Evolutionary conservation across 1,140 invertebrate species (phyloP).

Genomic region (Hylaeus anthracinus): DNA sequence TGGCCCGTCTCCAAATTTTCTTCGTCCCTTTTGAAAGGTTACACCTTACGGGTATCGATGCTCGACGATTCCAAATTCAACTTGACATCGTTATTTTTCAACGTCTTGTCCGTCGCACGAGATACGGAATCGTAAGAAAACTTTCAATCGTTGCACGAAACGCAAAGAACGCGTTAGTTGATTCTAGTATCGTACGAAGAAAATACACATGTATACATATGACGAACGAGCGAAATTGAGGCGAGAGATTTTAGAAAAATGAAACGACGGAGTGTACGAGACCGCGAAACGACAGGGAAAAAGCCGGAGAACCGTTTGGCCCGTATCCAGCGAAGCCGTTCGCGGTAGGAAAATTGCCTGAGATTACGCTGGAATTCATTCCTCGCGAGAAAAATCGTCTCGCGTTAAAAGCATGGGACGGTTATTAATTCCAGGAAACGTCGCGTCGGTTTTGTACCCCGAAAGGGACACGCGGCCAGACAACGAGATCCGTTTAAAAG

Average conservation of each 20-base stretch:
- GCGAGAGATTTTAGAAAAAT: not conserved
- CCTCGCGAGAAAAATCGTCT: constrained; percentile 32
- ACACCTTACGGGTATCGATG: no score
- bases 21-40: constrained; percentile 14
- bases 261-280: constrained; percentile 14
- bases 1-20: constrained; percentile 39
- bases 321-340: constrained; percentile 36
- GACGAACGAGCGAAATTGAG: not conserved
- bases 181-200: no score
- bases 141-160: no score
- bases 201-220: no score
- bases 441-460: not conserved
- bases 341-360: constrained; percentile 44
- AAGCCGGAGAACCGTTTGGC: constrained; percentile 40
- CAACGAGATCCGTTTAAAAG: not conserved
- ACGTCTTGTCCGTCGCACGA: no score
- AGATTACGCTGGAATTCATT: constrained; percentile 51
- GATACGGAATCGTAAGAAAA: no score
- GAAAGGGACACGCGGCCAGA: not conserved
- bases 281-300: not conserved
- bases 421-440: constrained; percentile 37
- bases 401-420: constrained; percentile 30
- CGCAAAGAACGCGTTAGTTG: no score
- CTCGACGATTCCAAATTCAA: no score
- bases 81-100: no score